A percentile compares a stretch with the other conserved stretches of the same genome.
Evolutionary conservation across 2,113 vertebrate species (phyloP).

Genomic region (Strix aluco): DNA sequence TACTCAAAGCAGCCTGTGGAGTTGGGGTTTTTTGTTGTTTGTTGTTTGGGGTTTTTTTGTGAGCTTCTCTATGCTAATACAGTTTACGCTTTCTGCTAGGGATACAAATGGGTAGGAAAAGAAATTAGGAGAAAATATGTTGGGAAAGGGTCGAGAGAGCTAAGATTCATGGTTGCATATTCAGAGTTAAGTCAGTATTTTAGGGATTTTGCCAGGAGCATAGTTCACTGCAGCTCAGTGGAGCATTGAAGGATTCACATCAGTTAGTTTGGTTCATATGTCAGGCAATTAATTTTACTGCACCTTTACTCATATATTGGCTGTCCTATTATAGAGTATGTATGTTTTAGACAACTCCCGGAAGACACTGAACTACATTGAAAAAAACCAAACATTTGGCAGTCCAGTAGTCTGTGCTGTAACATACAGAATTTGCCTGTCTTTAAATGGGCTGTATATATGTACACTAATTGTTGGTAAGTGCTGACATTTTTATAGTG

Average conservation of each 20-base stretch:
- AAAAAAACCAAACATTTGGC: background rate
- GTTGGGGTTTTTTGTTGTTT: background rate
- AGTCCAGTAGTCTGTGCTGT: background rate
- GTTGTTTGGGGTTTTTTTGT: background rate
- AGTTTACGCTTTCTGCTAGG: background rate
- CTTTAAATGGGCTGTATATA: background rate
- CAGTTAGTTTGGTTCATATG: background rate
- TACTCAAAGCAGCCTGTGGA: background rate
- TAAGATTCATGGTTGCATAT: background rate
- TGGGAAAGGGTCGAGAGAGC: background rate
- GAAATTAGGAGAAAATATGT: background rate
- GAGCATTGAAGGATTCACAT: background rate
- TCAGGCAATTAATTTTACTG: constrained; percentile 7
- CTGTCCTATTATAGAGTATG: background rate
- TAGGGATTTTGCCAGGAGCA: background rate
- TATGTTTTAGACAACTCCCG: background rate
- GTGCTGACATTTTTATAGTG: background rate
- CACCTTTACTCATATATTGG: background rate
- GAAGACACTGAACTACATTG: background rate
- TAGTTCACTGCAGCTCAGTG: background rate
- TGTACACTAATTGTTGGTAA: background rate
- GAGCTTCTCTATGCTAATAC: background rate
- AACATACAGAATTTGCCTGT: background rate
- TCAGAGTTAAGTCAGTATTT: background rate
- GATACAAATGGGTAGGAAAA: background rate